Base-by-base conservation (phyloP, 2,888 invertebrate genomes). In the Lepidocyrtoides sp. region DNA sequence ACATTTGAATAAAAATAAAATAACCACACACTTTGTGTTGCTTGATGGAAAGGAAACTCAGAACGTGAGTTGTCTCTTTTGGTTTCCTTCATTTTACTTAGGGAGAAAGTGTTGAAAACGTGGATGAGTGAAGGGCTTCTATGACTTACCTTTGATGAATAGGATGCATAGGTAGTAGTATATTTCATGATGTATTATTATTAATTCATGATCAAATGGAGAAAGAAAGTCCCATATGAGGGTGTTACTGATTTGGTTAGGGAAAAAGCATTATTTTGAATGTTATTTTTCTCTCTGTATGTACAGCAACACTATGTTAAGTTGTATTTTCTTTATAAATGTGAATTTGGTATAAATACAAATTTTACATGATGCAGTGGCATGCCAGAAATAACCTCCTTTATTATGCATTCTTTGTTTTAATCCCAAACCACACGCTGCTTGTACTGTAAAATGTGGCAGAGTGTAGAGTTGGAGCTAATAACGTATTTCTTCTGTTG, bases 111-210 rank as follows among this genome's bases (percentile, higher is more conserved):
- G 48, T 26, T 77, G 77, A 77, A 77, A 51, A 51, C 3, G 51
- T 51, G 77, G 51, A 14, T 77, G 77, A 77, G 26, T 77, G 54
- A 51, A 14, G 29, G 77, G 51, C 26, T 12, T 3, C 75, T 20
- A 8, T n/a, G 2, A 4, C 44, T 2, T 14, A 4, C 23, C 51
- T 26, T 29, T 77, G 17, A n/a, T 77, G 29, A 29, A 29, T 36
- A n/a, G 72, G 41, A 72, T 72, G 29, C 66, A 79, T 48, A 36
- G 5, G 8, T 8, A 36, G n/a, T 36, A 36, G 36, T 36, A 54
- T 81, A 32, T 60, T 60, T 57, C 60, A 81, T 81, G 60, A n/a
- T n/a, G n/a, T n/a, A n/a, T n/a, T 48, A 54, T 81, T 32, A 81
- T 81, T 81, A 81, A 81, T 81, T 81, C 81, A 57, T 36, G 81